Percentiles rank a stretch among this genome's conserved stretches.
These are phyloP conservation scores for Liopterus haemorrhoidalis DNA, from an alignment of 2,888 invertebrate genomes.

Conservation along the genomic window DNA sequence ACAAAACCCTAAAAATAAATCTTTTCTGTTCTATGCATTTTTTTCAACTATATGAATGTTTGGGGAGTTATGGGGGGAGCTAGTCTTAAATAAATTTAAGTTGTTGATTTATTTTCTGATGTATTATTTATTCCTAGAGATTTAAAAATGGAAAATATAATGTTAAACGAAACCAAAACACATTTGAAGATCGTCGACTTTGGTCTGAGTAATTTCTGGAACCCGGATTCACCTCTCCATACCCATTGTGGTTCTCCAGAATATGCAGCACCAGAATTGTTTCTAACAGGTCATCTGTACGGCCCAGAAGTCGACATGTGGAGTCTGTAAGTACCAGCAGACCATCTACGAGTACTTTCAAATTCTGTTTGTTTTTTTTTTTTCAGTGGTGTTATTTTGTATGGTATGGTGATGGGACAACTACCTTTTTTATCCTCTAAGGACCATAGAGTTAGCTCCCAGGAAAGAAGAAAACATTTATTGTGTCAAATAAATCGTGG, in stretches of 20 bases:
- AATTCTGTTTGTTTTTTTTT: conserved; percentile 3
- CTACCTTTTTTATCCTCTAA: conserved; percentile 55
- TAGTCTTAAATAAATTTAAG: no score
- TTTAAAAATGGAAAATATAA: conserved; percentile 74
- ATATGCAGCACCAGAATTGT: conserved; percentile 73
- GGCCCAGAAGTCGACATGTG: conserved; percentile 73
- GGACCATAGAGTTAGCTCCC: conserved; percentile 44
- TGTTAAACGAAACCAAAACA: conserved; percentile 61
- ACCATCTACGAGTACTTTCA: conserved; percentile 21
- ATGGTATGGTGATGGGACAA: conserved; percentile 68
- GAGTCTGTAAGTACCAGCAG: conserved; percentile 57
- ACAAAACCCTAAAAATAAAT: no score
- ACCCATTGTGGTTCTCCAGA: conserved; percentile 76
- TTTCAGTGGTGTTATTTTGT: conserved; percentile 64
- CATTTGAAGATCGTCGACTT: conserved; percentile 73
- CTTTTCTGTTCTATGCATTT: no score
- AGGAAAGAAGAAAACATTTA: conserved; percentile 55
- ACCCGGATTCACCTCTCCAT: conserved; percentile 53
- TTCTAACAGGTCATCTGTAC: conserved; percentile 61
- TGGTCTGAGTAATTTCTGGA: conserved; percentile 66
- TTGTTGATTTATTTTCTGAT: neutral
- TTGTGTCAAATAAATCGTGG: conserved; percentile 63
- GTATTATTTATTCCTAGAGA: conserved; percentile 51
- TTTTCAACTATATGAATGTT: no score
- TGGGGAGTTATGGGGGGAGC: no score